Evolutionary conservation across 2,113 vertebrate genomes (phyloP).

Genomic region (Butorides virescens): DNA sequence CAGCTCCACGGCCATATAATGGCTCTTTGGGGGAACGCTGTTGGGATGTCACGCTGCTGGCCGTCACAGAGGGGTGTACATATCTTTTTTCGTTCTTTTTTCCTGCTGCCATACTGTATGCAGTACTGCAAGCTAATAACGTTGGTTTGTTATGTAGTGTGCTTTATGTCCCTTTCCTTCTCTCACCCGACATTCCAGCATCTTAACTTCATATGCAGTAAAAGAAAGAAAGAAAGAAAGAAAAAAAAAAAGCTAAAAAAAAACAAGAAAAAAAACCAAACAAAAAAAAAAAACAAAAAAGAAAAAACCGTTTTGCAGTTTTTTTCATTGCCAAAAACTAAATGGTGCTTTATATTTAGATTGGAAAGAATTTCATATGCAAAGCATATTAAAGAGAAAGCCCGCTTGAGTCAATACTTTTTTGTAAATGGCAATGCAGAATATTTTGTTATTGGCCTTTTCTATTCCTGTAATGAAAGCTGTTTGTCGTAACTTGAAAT

Average conservation of each 20-base stretch:
- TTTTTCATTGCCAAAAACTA: conserved; percentile 99
- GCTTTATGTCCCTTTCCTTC: conserved; percentile 93
- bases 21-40: conserved; percentile 83
- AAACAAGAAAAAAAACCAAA: conserved; percentile 68
- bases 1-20: conserved; percentile 92
- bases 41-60: conserved; percentile 85
- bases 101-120: conserved; percentile 96
- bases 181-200: conserved; percentile 97
- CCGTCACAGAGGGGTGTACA: conserved; percentile 97
- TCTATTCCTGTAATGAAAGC: conserved; percentile 99
- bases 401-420: conserved; percentile 98
- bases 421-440: conserved; percentile 99
- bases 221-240: conserved; percentile 82
- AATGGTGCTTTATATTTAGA: conserved; percentile 99
- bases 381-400: conserved; percentile 99
- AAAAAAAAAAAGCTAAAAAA: conserved; percentile 46
- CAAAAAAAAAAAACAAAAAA: conserved; percentile 62
- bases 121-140: conserved; percentile 98
- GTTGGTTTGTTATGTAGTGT: conserved; percentile 98
- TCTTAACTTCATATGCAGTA: conserved; percentile 98
- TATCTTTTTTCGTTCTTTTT: conserved; percentile 88
- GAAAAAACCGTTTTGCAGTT: conserved; percentile 89
- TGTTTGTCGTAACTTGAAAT: conserved; percentile 99
- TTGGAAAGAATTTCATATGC: conserved; percentile 99
- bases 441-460: conserved; percentile 99